Conservation (phyloP, 2,113 vertebrate genomes). For the Mesitornis unicolor region DNA sequence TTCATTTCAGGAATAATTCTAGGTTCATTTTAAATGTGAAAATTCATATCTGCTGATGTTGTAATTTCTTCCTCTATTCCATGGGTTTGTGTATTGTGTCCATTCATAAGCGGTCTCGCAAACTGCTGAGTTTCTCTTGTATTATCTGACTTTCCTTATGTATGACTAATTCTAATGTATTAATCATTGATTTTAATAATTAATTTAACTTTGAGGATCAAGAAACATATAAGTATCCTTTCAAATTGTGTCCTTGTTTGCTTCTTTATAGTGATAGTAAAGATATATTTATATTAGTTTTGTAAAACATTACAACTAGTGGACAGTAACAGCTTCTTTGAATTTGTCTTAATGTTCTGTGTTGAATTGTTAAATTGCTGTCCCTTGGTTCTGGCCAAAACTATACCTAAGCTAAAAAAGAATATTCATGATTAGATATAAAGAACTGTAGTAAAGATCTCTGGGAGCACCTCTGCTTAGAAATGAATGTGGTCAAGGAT, state of each 20-base stretch:
- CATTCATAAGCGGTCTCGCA: not conserved
- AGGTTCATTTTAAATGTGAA: not conserved
- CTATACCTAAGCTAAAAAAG: not conserved
- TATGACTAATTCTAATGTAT: not conserved
- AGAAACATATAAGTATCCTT: not conserved
- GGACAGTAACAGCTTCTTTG: not conserved
- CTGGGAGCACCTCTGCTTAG: not conserved
- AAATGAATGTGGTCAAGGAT: not conserved
- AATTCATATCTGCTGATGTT: not conserved
- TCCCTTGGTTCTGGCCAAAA: not conserved
- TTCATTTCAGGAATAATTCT: not conserved
- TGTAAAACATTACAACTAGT: not conserved
- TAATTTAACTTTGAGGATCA: not conserved
- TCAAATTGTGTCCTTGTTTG: not conserved
- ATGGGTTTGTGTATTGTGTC: not conserved
- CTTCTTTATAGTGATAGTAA: not conserved
- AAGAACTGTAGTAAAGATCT: not conserved
- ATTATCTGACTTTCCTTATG: not conserved
- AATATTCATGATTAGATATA: not conserved
- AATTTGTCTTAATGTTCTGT: not conserved
- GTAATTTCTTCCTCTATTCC: not conserved
- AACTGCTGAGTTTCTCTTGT: not conserved
- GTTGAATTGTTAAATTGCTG: not conserved
- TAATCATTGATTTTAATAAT: not conserved
- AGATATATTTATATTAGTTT: not conserved